phyloP scores from a whole-genome alignment of 2,113 vertebrate genomes.

The Lampris incognitus region DNA sequence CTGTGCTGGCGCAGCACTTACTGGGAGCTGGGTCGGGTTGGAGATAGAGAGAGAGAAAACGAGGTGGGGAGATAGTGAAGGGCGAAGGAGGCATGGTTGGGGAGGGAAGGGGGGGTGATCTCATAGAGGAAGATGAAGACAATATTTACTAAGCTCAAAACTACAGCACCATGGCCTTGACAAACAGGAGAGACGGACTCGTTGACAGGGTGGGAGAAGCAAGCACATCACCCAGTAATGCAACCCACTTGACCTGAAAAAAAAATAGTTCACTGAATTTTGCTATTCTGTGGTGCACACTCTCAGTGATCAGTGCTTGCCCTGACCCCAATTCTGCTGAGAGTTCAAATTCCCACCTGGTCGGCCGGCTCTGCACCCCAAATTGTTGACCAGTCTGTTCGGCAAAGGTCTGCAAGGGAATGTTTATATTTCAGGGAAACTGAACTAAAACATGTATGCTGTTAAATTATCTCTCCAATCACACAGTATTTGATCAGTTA shows the following conservation, averaged over 20 bases:
- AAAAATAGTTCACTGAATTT: slow-evolving; percentile 41
- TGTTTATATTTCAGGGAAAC: not conserved
- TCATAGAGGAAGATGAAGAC: slow-evolving; percentile 69
- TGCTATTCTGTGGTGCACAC: slow-evolving; percentile 14
- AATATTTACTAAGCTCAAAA: slow-evolving; percentile 70
- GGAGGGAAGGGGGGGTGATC: slow-evolving; percentile 55
- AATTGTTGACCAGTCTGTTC: too few relatives aligned
- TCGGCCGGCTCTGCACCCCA: too few relatives aligned
- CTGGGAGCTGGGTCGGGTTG: slow-evolving; percentile 61
- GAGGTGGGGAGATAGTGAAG: slow-evolving; percentile 53
- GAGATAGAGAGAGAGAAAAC: slow-evolving; percentile 57
- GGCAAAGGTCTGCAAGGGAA: not conserved
- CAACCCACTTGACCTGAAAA: slow-evolving; percentile 10
- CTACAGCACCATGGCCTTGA: slow-evolving; percentile 55
- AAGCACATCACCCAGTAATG: slow-evolving; percentile 3
- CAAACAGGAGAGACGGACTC: slow-evolving; percentile 48
- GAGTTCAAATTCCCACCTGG: too few relatives aligned
- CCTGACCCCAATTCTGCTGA: too few relatives aligned
- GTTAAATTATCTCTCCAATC: too few relatives aligned
- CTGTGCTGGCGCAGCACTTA: slow-evolving; percentile 71
- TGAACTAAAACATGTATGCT: too few relatives aligned
- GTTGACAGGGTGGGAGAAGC: slow-evolving; percentile 33
- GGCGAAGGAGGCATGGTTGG: slow-evolving; percentile 60
- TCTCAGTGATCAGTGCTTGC: too few relatives aligned
- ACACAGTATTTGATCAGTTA: too few relatives aligned